Base-by-base conservation (phyloP, 2,113 vertebrate genomes). In the Cyprinus carpio region DNA sequence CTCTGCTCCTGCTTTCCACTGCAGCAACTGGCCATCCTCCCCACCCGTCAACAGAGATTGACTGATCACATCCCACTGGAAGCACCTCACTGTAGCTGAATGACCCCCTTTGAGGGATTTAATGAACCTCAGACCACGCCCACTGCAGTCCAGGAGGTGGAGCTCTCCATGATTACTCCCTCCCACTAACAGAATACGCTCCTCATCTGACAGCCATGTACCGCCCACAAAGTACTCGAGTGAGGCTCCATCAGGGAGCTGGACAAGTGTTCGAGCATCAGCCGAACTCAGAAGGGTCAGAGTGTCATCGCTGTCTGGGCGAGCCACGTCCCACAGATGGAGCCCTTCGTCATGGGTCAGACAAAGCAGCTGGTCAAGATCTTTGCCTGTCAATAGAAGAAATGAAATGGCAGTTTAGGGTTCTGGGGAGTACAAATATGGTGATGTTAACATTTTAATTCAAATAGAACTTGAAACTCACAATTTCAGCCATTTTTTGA, bases 221-320 rank as follows among this genome's bases (percentile, higher is more conserved):
- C 96, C 97, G 0, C 96, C 97, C 34, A 98, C 93, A 91, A 99
- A 92, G 91, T 98, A 99, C 43, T 96, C 94, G 78, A 98, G 88
- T 31, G 84, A 18, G 0, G 69, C 23, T 0, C 87, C 89, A 0
- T 81, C 87, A 4, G 90, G 88, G 2, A 90, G 0, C 0, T 86
- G 75, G 10, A 91, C 65, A 0, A 84, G 34, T 31, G 94, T 89
- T 78, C 97, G 96, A 6, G 92, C 95, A 13, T 99, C 96, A 0
- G 89, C 13, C 15, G 95, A 84, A 4, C 89, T 94, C 89, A 96
- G 90, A 0, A 96, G 4, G 0, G 95, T 95, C 51, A 98, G 91
- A 0, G 96, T 92, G 20, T 96, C 91, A 3, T 98, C 95, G 0
- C 95, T 96, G 60, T 97, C 95, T 87, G 97, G 88, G 77, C 91